Evolutionary conservation across 2,888 invertebrate genomes (phyloP).

Genomic region (Chymomyza fuscimana): DNA sequence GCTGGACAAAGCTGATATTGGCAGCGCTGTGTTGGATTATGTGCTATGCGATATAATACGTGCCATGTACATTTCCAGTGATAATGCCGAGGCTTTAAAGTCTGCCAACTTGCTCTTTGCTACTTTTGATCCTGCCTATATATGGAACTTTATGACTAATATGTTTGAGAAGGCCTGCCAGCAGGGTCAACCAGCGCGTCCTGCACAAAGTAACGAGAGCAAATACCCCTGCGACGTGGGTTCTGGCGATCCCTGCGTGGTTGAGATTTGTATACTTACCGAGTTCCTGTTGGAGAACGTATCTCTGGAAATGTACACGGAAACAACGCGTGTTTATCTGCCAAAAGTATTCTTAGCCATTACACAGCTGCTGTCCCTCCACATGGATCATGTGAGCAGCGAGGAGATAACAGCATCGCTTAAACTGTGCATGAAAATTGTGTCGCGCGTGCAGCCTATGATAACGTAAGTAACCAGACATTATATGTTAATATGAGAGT

Average conservation of each 20-base stretch:
- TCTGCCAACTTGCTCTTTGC: constrained; percentile 91
- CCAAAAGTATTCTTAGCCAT: constrained; percentile 88
- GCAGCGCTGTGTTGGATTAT: constrained; percentile 87
- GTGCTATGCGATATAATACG: constrained; percentile 90
- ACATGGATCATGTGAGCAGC: constrained; percentile 80
- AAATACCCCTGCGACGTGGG: constrained; percentile 81
- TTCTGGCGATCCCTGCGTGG: constrained; percentile 83
- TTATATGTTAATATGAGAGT: not conserved
- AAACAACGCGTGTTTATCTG: constrained; percentile 88
- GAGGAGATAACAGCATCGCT: constrained; percentile 85
- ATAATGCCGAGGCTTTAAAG: constrained; percentile 86
- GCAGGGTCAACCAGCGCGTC: constrained; percentile 45
- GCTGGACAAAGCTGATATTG: constrained; percentile 92
- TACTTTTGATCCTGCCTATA: constrained; percentile 90
- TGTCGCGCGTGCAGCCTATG: constrained; percentile 87
- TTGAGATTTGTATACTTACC: constrained; percentile 86
- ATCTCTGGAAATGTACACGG: constrained; percentile 87
- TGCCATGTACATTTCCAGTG: constrained; percentile 81
- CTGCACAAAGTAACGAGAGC: constrained; percentile 49
- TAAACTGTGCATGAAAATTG: constrained; percentile 86
- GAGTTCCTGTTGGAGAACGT: constrained; percentile 89
- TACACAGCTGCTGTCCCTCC: constrained; percentile 82
- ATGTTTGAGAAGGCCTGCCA: constrained; percentile 83
- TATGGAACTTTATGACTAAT: constrained; percentile 89
- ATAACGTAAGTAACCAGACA: constrained; percentile 76